Conservation (phyloP, 1,140 invertebrate genomes). For the Drosophila ogumai region DNA sequence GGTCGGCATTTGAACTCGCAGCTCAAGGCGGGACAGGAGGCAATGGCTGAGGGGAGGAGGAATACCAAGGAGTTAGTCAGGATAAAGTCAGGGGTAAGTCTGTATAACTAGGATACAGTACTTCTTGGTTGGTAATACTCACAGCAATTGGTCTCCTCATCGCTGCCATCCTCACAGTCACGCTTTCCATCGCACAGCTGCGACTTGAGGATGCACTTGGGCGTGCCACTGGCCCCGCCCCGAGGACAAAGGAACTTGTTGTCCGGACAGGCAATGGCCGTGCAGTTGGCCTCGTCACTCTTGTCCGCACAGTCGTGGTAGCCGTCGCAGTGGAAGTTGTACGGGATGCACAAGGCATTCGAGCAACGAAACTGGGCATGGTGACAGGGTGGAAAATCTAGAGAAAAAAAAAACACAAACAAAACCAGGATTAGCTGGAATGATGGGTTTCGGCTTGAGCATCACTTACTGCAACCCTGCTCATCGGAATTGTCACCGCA, state of each 20-base stretch:
- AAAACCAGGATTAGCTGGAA: neutral
- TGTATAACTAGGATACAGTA: no score
- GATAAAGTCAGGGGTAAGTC: neutral
- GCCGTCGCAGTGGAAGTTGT: slow-evolving; percentile 92
- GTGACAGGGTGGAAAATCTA: slow-evolving; percentile 95
- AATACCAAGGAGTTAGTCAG: neutral
- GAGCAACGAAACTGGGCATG: slow-evolving; percentile 96
- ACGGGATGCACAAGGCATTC: slow-evolving; percentile 96
- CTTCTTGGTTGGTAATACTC: slow-evolving; percentile 85
- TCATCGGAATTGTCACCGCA: slow-evolving; percentile 96
- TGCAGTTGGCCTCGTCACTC: slow-evolving; percentile 96
- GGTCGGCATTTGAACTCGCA: slow-evolving; percentile 96
- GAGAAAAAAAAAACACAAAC: neutral
- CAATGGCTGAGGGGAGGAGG: slow-evolving; percentile 87
- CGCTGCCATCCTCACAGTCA: slow-evolving; percentile 95
- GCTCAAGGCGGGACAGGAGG: slow-evolving; percentile 90
- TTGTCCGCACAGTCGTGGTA: slow-evolving; percentile 94
- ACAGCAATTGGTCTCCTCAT: slow-evolving; percentile 96
- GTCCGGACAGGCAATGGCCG: slow-evolving; percentile 94
- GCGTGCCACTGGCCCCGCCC: slow-evolving; percentile 88
- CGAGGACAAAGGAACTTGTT: slow-evolving; percentile 96
- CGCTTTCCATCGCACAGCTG: slow-evolving; percentile 95
- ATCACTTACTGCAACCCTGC: slow-evolving; percentile 91
- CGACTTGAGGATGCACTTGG: slow-evolving; percentile 94
- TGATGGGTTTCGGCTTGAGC: neutral